phyloP scores from a whole-genome alignment of 2,113 vertebrate species.

The Eptesicus fuscus region DNA sequence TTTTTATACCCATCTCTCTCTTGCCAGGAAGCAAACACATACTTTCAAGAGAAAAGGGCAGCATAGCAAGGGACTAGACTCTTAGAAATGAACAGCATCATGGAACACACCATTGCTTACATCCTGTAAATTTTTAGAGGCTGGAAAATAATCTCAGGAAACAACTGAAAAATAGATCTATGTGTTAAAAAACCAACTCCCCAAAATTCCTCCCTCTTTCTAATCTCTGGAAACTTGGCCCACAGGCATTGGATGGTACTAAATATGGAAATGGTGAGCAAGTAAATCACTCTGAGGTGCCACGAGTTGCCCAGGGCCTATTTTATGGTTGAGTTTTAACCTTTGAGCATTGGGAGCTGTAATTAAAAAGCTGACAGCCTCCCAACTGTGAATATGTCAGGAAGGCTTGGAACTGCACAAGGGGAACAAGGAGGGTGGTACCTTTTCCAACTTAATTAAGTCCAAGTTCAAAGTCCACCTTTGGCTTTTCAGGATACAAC shows the following conservation, averaged over 20 bases:
- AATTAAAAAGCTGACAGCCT: slow-evolving; percentile 53
- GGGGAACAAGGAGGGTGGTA: background rate
- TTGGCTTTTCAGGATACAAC: background rate
- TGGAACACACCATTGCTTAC: too few relatives aligned
- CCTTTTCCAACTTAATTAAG: background rate
- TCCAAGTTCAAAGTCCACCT: background rate
- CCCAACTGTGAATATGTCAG: background rate
- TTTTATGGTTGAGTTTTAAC: slow-evolving; percentile 41
- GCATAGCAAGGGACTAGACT: background rate
- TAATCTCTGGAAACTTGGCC: slow-evolving; percentile 35
- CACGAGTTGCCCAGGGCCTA: slow-evolving; percentile 48
- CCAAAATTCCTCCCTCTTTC: slow-evolving; percentile 19
- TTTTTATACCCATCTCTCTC: background rate
- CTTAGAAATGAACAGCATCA: background rate
- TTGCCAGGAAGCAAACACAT: background rate
- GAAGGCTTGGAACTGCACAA: background rate
- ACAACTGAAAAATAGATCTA: background rate
- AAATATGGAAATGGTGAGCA: slow-evolving; percentile 53
- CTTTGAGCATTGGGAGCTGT: slow-evolving; percentile 32
- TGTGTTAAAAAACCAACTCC: background rate
- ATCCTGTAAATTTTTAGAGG: background rate
- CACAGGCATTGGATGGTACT: background rate
- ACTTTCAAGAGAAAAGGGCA: background rate
- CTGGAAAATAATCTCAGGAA: background rate
- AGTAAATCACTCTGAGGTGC: slow-evolving; percentile 51